Evolutionary conservation across 2,888 invertebrate genomes (phyloP).

Genomic region (Eristalis tenax): DNA sequence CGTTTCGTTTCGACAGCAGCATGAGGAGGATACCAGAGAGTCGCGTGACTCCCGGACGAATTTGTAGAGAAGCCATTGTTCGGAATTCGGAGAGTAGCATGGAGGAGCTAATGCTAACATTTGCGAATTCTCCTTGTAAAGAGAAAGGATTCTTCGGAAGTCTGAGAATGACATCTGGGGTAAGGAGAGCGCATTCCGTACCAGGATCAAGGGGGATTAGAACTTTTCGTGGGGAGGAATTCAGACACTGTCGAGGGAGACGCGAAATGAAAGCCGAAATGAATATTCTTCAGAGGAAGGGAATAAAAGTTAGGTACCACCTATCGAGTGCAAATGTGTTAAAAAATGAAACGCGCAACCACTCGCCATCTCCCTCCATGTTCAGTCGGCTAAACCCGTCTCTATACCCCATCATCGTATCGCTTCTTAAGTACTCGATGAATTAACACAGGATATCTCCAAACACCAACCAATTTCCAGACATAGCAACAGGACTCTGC

Average conservation of each 20-base stretch:
- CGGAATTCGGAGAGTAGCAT: not conserved
- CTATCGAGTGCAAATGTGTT: too few species aligned
- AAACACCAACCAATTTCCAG: constrained; percentile 58
- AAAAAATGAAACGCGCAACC: not conserved
- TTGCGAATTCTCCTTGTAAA: not conserved
- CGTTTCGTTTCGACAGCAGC: constrained; percentile 3
- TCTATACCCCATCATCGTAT: constrained; percentile 3
- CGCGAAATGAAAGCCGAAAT: too few species aligned
- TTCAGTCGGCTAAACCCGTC: not conserved
- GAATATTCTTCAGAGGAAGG: too few species aligned
- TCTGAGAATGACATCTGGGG: not conserved
- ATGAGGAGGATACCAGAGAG: not conserved
- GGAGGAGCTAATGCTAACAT: constrained; percentile 21
- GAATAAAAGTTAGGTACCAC: too few species aligned
- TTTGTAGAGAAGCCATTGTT: not conserved
- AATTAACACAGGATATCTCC: constrained; percentile 51
- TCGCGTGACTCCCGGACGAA: constrained; percentile 15
- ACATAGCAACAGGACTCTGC: constrained; percentile 65
- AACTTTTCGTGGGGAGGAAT: not conserved
- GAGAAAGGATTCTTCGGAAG: not conserved
- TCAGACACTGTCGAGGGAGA: not conserved
- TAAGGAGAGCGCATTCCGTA: not conserved
- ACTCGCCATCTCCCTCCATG: not conserved
- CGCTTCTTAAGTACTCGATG: constrained; percentile 11
- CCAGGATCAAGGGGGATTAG: not conserved